Evolutionary conservation across 2,888 invertebrate genomes (phyloP), one percentile per base, ranked within the genome.

Genomic region (Andrena trimmerana): DNA sequence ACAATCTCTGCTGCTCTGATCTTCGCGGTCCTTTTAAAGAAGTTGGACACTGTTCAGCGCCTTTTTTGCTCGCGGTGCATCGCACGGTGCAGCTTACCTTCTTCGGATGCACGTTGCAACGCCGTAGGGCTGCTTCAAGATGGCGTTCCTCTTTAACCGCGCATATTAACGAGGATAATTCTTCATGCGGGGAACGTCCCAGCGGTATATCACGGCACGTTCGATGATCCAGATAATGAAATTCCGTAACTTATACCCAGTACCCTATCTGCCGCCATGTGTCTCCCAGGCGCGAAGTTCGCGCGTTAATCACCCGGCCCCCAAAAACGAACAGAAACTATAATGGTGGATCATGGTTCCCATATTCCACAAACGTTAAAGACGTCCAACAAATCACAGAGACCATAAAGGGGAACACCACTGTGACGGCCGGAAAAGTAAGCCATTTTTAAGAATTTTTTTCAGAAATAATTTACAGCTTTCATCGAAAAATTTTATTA

Each of bases 131-230:
- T 20, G 70, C 31, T 82, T 65, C 60, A 83, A 79, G 73, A 83
- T 76, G 72, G 50, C 75, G 73, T 83, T 77, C 33, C 60, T 72
- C 78, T 87, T 85, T 71, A 83, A 84, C 77, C 60, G n/a, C 10
- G 68, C 24, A 59, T 78, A 71, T 79, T 75, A 80, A 86, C 69
- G 52, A 62, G 65, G 4, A 33, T 78, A 69, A 74, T 74, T 74
- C 24, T 60, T 63, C 63, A 24, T 48, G 27, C 73, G 10, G 8
- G 48, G 33, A 31, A 29, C 52, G 63, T 36, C 66, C 59, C 54
- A 27, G 65, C 27, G 8, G 29, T 10, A 42, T 57, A 62, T 73
- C 50, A 69, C 33, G 50, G 65, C 59, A 48, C 68, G 57, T 71
- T 72, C 68, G 36, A 66, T 70, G 69, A 74, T 83, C 65, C 63